Evolutionary conservation across 1,140 invertebrate genomes (phyloP).

Genomic region (Drosophila albomicans): DNA sequence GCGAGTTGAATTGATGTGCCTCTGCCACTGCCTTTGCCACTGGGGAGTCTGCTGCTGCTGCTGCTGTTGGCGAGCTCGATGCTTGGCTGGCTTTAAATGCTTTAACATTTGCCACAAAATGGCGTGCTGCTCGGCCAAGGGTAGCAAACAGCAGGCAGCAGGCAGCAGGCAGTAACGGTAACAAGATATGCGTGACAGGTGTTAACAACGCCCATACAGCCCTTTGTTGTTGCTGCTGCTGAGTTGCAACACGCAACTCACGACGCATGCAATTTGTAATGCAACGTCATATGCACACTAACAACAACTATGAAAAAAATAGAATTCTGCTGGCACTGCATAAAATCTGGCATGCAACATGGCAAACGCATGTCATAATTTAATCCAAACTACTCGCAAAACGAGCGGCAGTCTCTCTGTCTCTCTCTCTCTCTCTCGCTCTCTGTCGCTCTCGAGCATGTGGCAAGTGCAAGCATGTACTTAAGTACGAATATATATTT

Average conservation of each 20-base stretch:
- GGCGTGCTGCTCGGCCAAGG: conserved; percentile 24
- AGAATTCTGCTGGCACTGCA: conserved; percentile 11
- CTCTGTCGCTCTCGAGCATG: background rate
- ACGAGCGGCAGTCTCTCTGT: background rate
- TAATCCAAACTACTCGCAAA: conserved; percentile 13
- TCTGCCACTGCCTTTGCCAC: conserved; percentile 9
- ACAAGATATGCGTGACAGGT: conserved; percentile 60
- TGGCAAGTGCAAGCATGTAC: conserved; percentile 4
- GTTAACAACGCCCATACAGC: conserved; percentile 32
- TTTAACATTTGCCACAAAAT: conserved; percentile 54
- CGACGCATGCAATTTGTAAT: conserved; percentile 50
- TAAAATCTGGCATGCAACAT: conserved; percentile 38
- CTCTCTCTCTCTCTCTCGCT: background rate
- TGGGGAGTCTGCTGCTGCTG: background rate
- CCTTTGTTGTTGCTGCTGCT: background rate
- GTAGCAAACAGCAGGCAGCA: conserved; percentile 1
- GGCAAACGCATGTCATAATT: conserved; percentile 41
- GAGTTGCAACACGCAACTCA: conserved; percentile 32
- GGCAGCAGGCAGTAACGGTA: conserved; percentile 21
- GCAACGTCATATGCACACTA: conserved; percentile 19
- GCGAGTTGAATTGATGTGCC: conserved; percentile 77
- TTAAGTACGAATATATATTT: conserved; percentile 20
- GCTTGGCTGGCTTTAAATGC: conserved; percentile 43
- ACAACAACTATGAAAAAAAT: too few species aligned
- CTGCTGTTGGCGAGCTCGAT: background rate